phyloP scores from a whole-genome alignment of 2,113 vertebrate species.

The Glaucidium brasilianum region DNA sequence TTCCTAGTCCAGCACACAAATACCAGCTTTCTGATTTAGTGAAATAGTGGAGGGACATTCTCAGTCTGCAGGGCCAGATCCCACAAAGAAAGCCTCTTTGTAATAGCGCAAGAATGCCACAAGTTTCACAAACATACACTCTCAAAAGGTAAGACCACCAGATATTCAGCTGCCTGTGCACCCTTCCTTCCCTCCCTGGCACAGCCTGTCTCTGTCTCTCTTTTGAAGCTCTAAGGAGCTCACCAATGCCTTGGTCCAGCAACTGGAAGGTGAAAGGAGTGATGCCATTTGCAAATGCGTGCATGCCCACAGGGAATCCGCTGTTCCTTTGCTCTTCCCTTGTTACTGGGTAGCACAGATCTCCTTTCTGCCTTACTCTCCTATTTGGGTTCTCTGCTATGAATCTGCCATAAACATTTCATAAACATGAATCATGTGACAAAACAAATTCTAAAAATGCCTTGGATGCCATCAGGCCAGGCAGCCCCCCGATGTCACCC shows the following conservation, averaged over 20 bases:
- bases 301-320: not conserved
- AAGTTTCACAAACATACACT: not conserved
- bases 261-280: accelerated
- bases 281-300: accelerated
- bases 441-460: not conserved
- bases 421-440: accelerated
- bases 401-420: not conserved
- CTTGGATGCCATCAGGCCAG: accelerated
- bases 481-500: accelerated
- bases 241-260: accelerated
- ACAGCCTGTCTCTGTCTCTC: not conserved
- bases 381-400: not conserved
- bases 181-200: not conserved
- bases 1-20: not conserved
- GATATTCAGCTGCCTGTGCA: not conserved
- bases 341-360: not conserved
- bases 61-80: not conserved
- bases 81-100: not conserved
- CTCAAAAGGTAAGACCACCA: not conserved
- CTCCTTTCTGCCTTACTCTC: not conserved
- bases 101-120: not conserved
- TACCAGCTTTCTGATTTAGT: not conserved
- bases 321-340: not conserved
- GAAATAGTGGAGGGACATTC: not conserved
- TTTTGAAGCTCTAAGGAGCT: not conserved